Evolutionary conservation across 2,797 vertebrate genomes (phyloP), one percentile per base, ranked within the genome.

Genomic region (Brachyalestes nurse): DNA sequence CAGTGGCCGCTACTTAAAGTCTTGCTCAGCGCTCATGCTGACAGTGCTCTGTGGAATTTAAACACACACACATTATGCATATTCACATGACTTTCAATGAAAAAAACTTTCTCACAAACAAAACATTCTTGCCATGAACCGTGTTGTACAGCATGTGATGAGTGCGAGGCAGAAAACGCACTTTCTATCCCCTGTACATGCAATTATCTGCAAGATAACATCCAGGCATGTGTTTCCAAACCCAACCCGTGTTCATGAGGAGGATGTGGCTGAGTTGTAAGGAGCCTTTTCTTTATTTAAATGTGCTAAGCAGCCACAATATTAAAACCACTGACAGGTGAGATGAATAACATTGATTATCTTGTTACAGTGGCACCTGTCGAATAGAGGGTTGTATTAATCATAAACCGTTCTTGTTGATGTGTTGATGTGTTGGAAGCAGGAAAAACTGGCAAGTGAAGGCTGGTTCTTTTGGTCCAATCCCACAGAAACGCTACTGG

Each of bases 1-100:
- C 77, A 62, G 34, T 42, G n/a, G 45, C 34, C n/a, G 47, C 34
- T 72, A 42, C 53, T 79, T 55, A 72, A 79, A 45, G 23, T 8
- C 8, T 38, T n/a, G 38, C 6, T 79, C 28, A 72, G 16, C 34
- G 17, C 70, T 9, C 19, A 53, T 40, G 28, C 28, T 45, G 45
- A 21, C 72, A 55, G 47, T 0, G 9, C 28, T 80, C 55, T 67
- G n/a, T 16, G 17, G 47, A 38, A 61, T 40, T 62, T 62, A 16
- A 62, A 49, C 7, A 14, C n/a, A 62, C 16, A 19, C 62, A 66
- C 17, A 12, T 38, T 2, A 34, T 38, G 16, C 65, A 45, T 6
- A 45, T 38, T 38, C 65, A 21, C 23, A 45, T 28, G 21, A 60
- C 47, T 5, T 69, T 45, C 21, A 60, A 1, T 17, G 25, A 38